Base-by-base conservation (phyloP, 2,888 invertebrate species). In the Rhagium mordax region DNA sequence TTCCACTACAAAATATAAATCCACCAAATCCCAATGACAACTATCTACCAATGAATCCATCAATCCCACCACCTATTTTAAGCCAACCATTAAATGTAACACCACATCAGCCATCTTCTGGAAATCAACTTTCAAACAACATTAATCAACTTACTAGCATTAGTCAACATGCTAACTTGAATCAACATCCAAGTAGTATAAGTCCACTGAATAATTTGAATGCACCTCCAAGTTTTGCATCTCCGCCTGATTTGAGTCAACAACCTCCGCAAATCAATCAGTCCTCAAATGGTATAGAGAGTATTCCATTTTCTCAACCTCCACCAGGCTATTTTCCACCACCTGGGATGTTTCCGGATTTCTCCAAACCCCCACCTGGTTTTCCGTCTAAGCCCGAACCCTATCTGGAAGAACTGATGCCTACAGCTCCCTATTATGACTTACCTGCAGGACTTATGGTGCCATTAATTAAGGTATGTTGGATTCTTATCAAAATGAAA, bases 391-490 rank as follows among this genome's bases (percentile, higher is more conserved):
- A 86, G 64, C 85, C 88, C 49, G 87, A 88, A 53, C 85, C 88
- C 21, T 82, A 86, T 2, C 87, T 91, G 65, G 95, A 95, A 81
- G 95, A 96, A 75, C 89, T 96, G 78, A 93, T 96, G 89, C 98
- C 98, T 24, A 94, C 95, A 24, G 94, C 96, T 81, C 98, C 98
- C 62, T 99, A 99, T 87, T 99, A 95, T 87, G 98, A 99, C 86
- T 90, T 99, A 77, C 99, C 99, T 1, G 98, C 99, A 69, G 99
- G 98, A 55, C 91, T 99, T 18, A 98, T 99, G 94, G 98, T 98
- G 71, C 97, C 98, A n/a, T 91, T 98, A 13, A 95, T 99, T 74
- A 95, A 95, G 91, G 94, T 95, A 88, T 87, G 88, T 83, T 60
- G 60, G 48, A 51, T 57, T 49, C 61, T 47, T 41, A 41, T 41